A percentile compares a stretch with the other conserved stretches of the same genome.
Conservation (phyloP, 2,797 vertebrate species). For the Tenualosa ilisha region DNA sequence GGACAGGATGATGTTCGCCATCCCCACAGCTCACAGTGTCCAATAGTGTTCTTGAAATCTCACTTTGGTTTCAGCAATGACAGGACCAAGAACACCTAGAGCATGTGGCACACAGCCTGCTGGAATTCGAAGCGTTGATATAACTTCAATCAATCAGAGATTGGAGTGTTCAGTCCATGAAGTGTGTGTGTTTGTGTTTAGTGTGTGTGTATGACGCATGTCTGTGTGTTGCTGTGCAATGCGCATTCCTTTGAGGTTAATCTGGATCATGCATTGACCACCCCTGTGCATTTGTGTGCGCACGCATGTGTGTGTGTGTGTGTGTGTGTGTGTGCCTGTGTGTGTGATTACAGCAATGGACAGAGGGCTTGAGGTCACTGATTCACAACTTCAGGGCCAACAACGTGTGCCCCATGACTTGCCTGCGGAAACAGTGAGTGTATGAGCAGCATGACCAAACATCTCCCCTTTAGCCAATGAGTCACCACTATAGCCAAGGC, state of each 20-base stretch:
- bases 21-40: background rate
- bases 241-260: slow-evolving; percentile 1
- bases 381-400: slow-evolving; percentile 98
- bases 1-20: background rate
- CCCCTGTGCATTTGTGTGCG: slow-evolving; percentile 30
- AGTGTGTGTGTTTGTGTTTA: background rate
- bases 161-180: background rate
- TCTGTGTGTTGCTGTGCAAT: background rate
- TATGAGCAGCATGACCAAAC: slow-evolving; percentile 19
- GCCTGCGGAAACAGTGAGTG: slow-evolving; percentile 98
- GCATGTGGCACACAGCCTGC: background rate
- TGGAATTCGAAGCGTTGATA: background rate
- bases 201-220: background rate
- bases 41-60: background rate
- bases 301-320: background rate
- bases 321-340: slow-evolving; percentile 33
- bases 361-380: slow-evolving; percentile 91
- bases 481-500: background rate
- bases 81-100: background rate
- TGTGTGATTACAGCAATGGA: slow-evolving; percentile 88
- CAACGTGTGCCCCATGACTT: slow-evolving; percentile 98
- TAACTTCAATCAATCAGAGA: background rate
- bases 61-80: background rate
- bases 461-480: slow-evolving; percentile 20
- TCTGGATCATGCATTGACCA: background rate